Evolutionary conservation across 2,888 invertebrate species (phyloP), one percentile per base, ranked within the genome.

Genomic region (Brassicogethes aeneus): DNA sequence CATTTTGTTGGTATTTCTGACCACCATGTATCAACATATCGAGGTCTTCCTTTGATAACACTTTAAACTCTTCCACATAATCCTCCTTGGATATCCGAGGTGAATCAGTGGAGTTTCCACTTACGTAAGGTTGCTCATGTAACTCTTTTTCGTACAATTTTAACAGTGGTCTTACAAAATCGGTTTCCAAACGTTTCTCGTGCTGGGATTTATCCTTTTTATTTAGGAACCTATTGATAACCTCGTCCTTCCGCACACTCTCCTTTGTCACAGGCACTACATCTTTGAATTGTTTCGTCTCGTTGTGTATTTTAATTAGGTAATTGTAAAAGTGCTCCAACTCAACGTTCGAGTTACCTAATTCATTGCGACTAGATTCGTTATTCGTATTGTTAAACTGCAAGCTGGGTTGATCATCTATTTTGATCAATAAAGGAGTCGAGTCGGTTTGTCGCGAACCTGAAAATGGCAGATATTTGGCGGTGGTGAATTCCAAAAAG

Each of bases 131-230:
- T 17, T 54, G 49, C 36, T 48, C 47, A 42, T 60, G 54, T 15
- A 56, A 54, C 34, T 55, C 48, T 14, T 51, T 46, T 37, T 64
- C 59, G 41, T 66, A 66, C 15, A 64, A 51, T 41, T 57, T 58
- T 16, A 67, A 46, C 12, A 68, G 47, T 3, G 67, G 66, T 50
- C 57, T 58, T 16, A 66, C 57, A 44, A 65, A 61, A 54, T 66
- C 64, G 37, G 60, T 61, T 41, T 65, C 65, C 31, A 65, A 41
- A 17, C 63, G 44, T 47, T 55, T 60, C 39, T 65, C 64, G 43
- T 65, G 61, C 37, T 59, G 49, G 23, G 62, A 56, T 50, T 62
- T 65, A 42, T 57, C 59, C 48, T 55, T 48, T 41, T 55, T 50
- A 40, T 56, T 56, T 14, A 59, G 50, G 41, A 62, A 57, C 36